Evolutionary conservation across 53 echinoderm and acorn worm species (phyloP).

Genomic region (Temnopleurus reevesii): DNA sequence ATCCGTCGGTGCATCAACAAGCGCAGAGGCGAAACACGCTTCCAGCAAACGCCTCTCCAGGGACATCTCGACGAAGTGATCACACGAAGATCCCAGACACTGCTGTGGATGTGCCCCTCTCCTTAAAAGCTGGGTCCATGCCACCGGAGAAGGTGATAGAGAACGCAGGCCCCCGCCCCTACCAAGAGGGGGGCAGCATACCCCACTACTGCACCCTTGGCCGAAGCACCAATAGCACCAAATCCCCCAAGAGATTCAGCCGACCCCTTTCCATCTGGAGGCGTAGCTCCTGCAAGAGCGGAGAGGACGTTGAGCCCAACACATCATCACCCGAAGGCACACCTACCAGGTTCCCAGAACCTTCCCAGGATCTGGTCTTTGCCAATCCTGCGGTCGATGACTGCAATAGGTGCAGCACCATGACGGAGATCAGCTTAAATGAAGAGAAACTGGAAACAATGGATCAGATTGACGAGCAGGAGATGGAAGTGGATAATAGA

Average conservation of each 20-base stretch:
- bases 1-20: neutral
- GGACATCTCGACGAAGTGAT: neutral
- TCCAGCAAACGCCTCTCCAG: neutral
- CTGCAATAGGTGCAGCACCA: neutral
- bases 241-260: neutral
- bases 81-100: neutral
- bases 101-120: neutral
- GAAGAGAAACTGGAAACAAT: neutral
- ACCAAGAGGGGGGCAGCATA: conserved; percentile 1
- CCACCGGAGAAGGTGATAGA: conserved; percentile 45
- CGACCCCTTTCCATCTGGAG: neutral
- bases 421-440: conserved; percentile 23
- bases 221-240: conserved; percentile 21
- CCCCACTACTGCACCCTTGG: conserved; percentile 48
- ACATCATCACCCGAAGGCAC: neutral
- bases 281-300: neutral
- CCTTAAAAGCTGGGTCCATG: conserved; percentile 3
- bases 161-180: conserved; percentile 15
- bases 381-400: conserved; percentile 45
- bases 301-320: neutral
- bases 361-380: conserved; percentile 36
- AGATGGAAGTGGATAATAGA: neutral
- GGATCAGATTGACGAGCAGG: neutral
- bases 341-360: neutral
- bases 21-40: conserved; percentile 9